phyloP scores from a whole-genome alignment of 2,797 vertebrate genomes.

The Myotis pilosus region DNA sequence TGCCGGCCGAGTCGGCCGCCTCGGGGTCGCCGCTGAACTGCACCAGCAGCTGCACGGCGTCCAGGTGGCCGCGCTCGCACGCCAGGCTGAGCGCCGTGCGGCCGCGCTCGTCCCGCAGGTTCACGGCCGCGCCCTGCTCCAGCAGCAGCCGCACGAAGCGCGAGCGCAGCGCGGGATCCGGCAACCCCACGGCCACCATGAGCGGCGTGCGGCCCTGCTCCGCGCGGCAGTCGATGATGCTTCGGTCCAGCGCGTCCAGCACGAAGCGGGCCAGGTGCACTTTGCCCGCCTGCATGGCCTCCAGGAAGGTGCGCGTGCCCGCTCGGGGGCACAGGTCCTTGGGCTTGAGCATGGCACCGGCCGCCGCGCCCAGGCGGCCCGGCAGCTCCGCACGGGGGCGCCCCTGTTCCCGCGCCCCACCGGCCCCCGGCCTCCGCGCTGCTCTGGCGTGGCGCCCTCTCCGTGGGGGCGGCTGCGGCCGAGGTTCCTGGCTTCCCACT shows the following conservation, averaged over 20 bases:
- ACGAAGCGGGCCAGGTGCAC: constrained; percentile 93
- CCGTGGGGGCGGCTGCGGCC: constrained; percentile 44
- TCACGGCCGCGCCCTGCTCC: constrained; percentile 91
- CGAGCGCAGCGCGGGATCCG: constrained; percentile 85
- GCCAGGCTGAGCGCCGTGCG: constrained; percentile 91
- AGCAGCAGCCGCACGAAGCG: constrained; percentile 91
- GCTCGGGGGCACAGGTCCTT: constrained; percentile 93
- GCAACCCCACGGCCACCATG: constrained; percentile 90
- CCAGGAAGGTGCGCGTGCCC: constrained; percentile 92
- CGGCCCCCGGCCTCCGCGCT: background rate
- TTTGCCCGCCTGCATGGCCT: constrained; percentile 93
- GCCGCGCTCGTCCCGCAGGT: constrained; percentile 89
- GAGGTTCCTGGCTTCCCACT: constrained; percentile 11
- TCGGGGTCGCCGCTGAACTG: constrained; percentile 93
- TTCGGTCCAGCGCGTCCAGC: constrained; percentile 92
- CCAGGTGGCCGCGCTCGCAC: constrained; percentile 91
- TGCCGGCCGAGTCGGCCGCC: constrained; percentile 89
- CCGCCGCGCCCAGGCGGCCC: background rate
- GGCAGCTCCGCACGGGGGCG: constrained; percentile 61
- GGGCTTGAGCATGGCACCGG: constrained; percentile 88
- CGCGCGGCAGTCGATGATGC: constrained; percentile 91
- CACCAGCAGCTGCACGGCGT: constrained; percentile 92
- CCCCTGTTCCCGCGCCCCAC: constrained; percentile 36
- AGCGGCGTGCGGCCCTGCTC: constrained; percentile 92
- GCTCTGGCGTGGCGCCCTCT: background rate